These are phyloP conservation scores for Sparus aurata DNA, from an alignment of 2,797 vertebrate genomes.

Conservation along the genomic window DNA sequence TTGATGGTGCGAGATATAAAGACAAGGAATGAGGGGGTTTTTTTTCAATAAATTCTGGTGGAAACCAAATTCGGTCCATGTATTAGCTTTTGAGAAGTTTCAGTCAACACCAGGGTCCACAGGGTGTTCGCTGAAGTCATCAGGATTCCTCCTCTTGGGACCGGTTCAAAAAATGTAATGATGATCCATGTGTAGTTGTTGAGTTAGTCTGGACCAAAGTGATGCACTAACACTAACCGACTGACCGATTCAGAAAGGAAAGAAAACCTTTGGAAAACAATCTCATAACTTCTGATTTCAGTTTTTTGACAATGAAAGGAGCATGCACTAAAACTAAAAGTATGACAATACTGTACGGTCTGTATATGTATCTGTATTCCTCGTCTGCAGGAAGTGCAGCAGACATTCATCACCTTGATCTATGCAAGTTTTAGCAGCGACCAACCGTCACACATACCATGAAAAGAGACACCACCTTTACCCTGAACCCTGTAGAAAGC, in stretches of 20 bases:
- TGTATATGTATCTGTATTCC: background rate
- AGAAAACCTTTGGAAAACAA: background rate
- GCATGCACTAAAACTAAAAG: background rate
- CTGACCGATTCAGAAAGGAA: too few relatives aligned
- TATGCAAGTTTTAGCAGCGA: background rate
- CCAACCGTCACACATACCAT: background rate
- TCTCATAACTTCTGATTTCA: too few relatives aligned
- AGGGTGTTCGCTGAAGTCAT: background rate
- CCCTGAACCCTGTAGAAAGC: background rate
- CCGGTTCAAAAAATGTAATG: too few relatives aligned
- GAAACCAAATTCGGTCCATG: background rate
- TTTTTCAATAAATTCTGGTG: background rate
- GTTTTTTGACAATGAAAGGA: background rate
- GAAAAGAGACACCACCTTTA: background rate
- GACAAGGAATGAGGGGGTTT: background rate
- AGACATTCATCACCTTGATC: constrained; percentile 18
- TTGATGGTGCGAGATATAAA: background rate
- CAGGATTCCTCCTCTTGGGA: background rate
- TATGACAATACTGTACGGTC: background rate
- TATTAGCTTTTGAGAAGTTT: background rate
- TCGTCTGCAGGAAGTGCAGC: constrained; percentile 28
- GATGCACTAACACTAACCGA: background rate
- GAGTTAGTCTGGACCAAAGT: background rate
- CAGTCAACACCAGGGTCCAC: background rate
- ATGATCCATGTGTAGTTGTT: too few relatives aligned